Evolutionary conservation across 2,113 vertebrate genomes (phyloP).

Genomic region (Mormyrus lacerda): DNA sequence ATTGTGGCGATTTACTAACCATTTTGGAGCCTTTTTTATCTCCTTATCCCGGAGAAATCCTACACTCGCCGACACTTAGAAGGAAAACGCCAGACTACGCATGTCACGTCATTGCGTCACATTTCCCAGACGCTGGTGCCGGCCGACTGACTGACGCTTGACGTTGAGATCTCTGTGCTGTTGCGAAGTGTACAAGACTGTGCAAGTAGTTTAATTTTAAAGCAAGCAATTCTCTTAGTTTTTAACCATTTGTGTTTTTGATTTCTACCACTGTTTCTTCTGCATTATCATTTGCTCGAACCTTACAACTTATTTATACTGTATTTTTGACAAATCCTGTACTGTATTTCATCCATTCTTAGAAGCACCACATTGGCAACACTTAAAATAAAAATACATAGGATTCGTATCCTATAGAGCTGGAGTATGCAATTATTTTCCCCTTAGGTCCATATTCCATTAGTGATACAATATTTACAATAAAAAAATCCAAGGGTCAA

Average conservation of each 20-base stretch:
- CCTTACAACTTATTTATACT: no score
- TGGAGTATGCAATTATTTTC: no score
- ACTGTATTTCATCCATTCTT: no score
- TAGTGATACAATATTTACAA: no score
- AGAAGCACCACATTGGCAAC: no score
- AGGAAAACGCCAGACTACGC: slow-evolving; percentile 70
- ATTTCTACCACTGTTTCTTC: background rate
- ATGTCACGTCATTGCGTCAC: slow-evolving; percentile 52
- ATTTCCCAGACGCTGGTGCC: background rate
- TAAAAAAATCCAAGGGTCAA: no score
- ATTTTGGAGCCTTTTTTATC: slow-evolving; percentile 72
- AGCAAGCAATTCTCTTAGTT: background rate
- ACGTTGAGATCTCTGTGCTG: no score
- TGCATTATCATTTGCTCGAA: background rate
- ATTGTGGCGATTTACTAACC: slow-evolving; percentile 70
- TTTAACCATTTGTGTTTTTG: background rate
- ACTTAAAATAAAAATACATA: no score
- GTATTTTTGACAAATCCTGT: no score
- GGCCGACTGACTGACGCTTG: background rate
- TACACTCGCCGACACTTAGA: slow-evolving; percentile 55
- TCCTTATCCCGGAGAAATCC: slow-evolving; percentile 63
- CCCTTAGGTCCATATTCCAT: no score
- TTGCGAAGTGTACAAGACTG: background rate
- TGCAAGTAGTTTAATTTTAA: background rate
- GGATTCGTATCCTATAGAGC: no score